Percentiles rank a stretch among this genome's conserved stretches.
phyloP scores from a whole-genome alignment of 2,888 invertebrate species.

The Sesia bembeciformis region DNA sequence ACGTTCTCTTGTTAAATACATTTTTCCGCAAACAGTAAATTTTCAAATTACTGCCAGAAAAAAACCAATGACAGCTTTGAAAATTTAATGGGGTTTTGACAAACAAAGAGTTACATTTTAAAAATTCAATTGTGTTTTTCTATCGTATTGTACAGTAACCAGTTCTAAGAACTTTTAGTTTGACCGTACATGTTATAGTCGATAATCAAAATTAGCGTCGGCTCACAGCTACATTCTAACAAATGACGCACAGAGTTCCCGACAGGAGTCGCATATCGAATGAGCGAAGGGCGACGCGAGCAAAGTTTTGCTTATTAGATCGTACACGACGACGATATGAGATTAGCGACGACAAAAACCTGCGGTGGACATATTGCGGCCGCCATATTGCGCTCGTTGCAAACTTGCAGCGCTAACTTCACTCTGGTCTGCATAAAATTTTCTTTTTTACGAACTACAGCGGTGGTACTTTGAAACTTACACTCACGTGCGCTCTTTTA shows the following conservation, averaged over 20 bases:
- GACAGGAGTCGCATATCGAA: conserved; percentile 64
- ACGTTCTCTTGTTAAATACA: too few species aligned
- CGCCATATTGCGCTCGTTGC: conserved; percentile 47
- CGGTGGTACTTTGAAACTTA: conserved; percentile 24
- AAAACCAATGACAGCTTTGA: too few species aligned
- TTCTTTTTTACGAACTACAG: conserved; percentile 30
- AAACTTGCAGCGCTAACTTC: conserved; percentile 61
- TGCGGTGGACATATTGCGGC: conserved; percentile 59
- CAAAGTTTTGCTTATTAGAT: conserved; percentile 69
- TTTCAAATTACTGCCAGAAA: too few species aligned
- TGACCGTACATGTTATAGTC: conserved; percentile 3
- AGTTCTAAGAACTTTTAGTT: too few species aligned
- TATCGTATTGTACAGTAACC: too few species aligned
- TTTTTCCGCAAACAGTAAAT: too few species aligned
- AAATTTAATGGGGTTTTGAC: too few species aligned
- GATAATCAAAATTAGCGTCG: conserved; percentile 12
- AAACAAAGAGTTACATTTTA: too few species aligned
- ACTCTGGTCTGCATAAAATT: conserved; percentile 45
- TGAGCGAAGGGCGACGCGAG: conserved; percentile 56
- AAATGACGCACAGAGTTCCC: conserved; percentile 40
- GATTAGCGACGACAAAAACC: conserved; percentile 64
- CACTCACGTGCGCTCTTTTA: conserved; percentile 33
- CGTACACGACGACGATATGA: conserved; percentile 52
- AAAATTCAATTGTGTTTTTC: too few species aligned
- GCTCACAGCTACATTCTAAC: conserved; percentile 21